Conservation (phyloP, 2,888 invertebrate species). For the Homarus gammarus region DNA sequence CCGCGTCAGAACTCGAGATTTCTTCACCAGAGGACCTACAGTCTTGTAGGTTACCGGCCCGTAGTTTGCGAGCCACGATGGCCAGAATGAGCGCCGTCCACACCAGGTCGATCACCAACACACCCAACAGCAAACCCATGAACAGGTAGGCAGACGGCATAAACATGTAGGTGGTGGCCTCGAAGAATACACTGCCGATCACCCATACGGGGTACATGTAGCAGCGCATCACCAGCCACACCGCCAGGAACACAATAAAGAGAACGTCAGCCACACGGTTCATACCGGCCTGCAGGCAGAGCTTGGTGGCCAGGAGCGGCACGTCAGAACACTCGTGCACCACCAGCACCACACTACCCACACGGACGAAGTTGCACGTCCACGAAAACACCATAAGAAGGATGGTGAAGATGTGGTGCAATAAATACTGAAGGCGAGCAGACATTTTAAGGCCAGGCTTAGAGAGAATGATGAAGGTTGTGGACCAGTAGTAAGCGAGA, state of each 20-base stretch:
- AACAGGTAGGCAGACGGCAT: conserved; percentile 57
- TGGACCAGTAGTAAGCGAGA: conserved; percentile 59
- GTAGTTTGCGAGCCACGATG: conserved; percentile 38
- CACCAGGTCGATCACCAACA: conserved; percentile 53
- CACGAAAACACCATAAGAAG: conserved; percentile 63
- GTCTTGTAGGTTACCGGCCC: conserved; percentile 50
- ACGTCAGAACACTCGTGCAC: conserved; percentile 69
- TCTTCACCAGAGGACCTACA: conserved; percentile 53
- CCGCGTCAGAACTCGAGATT: background rate
- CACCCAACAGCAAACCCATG: conserved; percentile 44
- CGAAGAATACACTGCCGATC: conserved; percentile 49
- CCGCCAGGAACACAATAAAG: conserved; percentile 43
- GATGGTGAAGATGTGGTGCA: conserved; percentile 59
- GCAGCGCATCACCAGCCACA: conserved; percentile 61
- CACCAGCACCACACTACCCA: conserved; percentile 63
- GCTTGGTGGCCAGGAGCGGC: conserved; percentile 57
- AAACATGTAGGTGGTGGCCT: conserved; percentile 47
- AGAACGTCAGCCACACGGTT: conserved; percentile 41
- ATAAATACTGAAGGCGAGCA: conserved; percentile 9
- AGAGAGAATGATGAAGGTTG: conserved; percentile 22
- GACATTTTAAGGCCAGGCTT: conserved; percentile 78
- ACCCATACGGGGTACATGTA: conserved; percentile 60
- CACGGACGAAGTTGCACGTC: conserved; percentile 58
- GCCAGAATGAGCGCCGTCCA: conserved; percentile 57
- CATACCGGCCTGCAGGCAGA: conserved; percentile 49